These are phyloP conservation scores for Chaetodon trifascialis DNA, from an alignment of 2,113 vertebrate genomes.

Conservation along the genomic window DNA sequence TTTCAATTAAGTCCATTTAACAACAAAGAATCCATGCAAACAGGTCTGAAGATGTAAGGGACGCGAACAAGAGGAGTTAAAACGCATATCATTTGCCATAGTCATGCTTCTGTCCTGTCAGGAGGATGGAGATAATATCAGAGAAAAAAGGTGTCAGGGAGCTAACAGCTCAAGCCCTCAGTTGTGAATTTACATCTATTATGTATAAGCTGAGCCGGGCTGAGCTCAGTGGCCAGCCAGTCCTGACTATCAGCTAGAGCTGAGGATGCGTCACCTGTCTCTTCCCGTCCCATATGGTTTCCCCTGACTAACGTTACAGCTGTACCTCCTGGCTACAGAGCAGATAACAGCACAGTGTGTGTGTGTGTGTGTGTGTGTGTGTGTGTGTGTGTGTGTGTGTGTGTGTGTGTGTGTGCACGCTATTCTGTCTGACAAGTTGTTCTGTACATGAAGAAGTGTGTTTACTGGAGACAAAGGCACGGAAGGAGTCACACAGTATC, in stretches of 20 bases:
- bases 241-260: constrained; percentile 59
- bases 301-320: constrained; percentile 57
- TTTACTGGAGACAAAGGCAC: neutral
- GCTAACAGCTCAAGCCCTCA: constrained; percentile 33
- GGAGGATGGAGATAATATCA: constrained; percentile 32
- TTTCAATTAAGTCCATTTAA: neutral
- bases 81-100: constrained; percentile 38
- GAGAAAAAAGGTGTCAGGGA: constrained; percentile 34
- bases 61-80: constrained; percentile 23
- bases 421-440: constrained; percentile 28
- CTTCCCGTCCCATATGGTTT: constrained; percentile 52
- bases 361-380: constrained; percentile 6
- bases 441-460: constrained; percentile 14
- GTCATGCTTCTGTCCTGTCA: neutral
- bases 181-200: constrained; percentile 68
- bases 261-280: constrained; percentile 70
- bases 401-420: neutral
- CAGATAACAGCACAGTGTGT: constrained; percentile 50
- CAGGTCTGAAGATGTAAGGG: neutral
- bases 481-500: too few relatives aligned
- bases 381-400: constrained; percentile 22
- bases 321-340: constrained; percentile 41
- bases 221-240: constrained; percentile 43
- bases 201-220: constrained; percentile 64
- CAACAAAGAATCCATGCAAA: neutral